phyloP scores from a whole-genome alignment of 2,797 vertebrate genomes.

The Ambastaia sidthimunki region DNA sequence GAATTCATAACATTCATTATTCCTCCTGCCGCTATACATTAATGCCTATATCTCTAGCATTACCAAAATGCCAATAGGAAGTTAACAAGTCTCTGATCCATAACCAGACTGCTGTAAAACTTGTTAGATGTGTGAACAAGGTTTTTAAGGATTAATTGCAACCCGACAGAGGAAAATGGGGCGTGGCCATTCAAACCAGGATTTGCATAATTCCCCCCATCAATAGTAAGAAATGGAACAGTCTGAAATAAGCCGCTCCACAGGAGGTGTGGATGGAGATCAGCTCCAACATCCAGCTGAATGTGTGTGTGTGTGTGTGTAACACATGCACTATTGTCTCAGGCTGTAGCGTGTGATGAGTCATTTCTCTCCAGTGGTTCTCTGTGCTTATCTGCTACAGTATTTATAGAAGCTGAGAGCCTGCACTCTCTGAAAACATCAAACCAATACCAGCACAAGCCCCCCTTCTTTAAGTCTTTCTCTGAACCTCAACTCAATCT shows the following conservation, averaged over 20 bases:
- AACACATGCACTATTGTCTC: slow-evolving; percentile 33
- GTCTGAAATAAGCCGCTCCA: slow-evolving; percentile 33
- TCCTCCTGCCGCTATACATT: neutral
- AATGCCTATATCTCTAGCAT: neutral
- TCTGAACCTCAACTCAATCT: neutral
- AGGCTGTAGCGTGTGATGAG: slow-evolving; percentile 36
- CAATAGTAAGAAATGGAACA: slow-evolving; percentile 12
- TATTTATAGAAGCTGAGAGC: slow-evolving; percentile 50
- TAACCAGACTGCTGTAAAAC: neutral
- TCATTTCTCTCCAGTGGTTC: slow-evolving; percentile 49
- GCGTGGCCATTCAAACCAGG: neutral
- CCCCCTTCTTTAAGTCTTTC: neutral
- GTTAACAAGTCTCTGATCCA: slow-evolving; percentile 3
- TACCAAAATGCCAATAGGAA: neutral
- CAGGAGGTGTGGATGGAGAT: neutral
- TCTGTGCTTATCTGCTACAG: slow-evolving; percentile 24
- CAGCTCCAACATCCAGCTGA: slow-evolving; percentile 7
- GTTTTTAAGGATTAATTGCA: slow-evolving; percentile 27
- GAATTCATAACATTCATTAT: neutral
- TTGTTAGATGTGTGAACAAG: neutral
- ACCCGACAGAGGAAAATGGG: neutral
- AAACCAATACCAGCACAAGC: neutral
- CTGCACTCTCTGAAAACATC: neutral
- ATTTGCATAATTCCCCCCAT: neutral
- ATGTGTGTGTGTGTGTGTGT: slow-evolving; percentile 24